Conservation (phyloP, 2,113 vertebrate species). For the Psophia crepitans region DNA sequence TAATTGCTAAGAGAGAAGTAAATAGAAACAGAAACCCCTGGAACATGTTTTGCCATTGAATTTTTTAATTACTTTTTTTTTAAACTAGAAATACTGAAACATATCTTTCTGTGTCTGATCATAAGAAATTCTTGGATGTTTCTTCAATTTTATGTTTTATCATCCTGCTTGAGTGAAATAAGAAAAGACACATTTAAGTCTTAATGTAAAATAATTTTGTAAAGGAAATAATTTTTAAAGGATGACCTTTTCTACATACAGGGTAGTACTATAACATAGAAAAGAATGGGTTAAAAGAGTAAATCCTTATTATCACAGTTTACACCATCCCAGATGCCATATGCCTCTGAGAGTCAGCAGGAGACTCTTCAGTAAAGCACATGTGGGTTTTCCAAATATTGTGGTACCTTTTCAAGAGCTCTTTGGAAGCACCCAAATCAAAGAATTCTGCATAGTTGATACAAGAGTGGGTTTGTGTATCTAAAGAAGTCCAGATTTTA, state of each 20-base stretch:
- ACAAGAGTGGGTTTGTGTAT: not conserved
- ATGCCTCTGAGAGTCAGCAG: not conserved
- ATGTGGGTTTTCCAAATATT: not conserved
- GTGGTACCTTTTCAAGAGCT: not conserved
- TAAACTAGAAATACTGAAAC: not conserved
- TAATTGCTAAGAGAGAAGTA: not conserved
- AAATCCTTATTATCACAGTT: slow-evolving; percentile 41
- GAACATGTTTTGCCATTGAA: not conserved
- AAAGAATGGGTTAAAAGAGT: slow-evolving; percentile 39
- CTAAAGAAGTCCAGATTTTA: not conserved
- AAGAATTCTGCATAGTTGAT: not conserved
- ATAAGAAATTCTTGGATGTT: not conserved
- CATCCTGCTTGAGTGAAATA: not conserved
- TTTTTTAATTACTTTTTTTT: not conserved
- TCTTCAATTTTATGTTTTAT: not conserved
- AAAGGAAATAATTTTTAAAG: not conserved
- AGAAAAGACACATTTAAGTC: not conserved
- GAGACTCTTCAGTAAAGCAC: not conserved
- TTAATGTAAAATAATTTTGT: not conserved
- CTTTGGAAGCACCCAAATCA: not conserved
- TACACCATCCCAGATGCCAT: not conserved
- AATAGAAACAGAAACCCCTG: not conserved
- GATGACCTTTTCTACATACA: not conserved
- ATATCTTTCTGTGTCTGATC: not conserved
- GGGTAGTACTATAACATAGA: not conserved